phyloP scores from a whole-genome alignment of 2,888 invertebrate genomes.

The Eupithecia tripunctaria region DNA sequence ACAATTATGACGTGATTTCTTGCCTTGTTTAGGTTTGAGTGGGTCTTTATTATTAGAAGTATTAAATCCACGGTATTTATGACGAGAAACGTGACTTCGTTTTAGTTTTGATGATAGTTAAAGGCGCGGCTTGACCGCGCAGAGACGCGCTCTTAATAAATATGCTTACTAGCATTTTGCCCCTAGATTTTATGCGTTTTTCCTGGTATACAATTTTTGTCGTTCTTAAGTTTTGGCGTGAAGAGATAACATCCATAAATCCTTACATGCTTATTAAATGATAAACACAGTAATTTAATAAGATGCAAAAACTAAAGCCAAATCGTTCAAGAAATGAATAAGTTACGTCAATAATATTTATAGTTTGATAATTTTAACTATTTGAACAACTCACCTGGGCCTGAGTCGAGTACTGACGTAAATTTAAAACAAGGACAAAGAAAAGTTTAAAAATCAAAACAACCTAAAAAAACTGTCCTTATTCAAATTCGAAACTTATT shows the following conservation, averaged over 20 bases:
- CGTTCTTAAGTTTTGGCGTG: background rate
- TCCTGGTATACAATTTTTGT: too few relatives aligned
- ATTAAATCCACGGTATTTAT: background rate
- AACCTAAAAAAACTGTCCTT: background rate
- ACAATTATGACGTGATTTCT: constrained; percentile 13
- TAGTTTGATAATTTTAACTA: background rate
- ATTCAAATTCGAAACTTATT: background rate
- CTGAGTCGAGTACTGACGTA: too few relatives aligned
- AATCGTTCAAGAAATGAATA: background rate
- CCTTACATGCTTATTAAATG: background rate
- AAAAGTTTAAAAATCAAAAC: background rate
- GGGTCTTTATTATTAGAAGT: background rate
- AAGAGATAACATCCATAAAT: background rate
- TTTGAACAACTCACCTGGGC: background rate
- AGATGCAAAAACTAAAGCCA: background rate
- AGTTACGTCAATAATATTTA: background rate
- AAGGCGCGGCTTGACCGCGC: too few relatives aligned
- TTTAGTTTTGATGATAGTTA: background rate
- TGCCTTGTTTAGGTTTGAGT: background rate
- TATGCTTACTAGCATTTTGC: too few relatives aligned
- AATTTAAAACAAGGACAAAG: background rate
- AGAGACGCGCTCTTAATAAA: too few relatives aligned
- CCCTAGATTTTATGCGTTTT: too few relatives aligned
- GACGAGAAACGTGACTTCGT: background rate
- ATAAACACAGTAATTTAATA: background rate